Conservation (phyloP, 2,888 invertebrate species). For the Acronicta aceris region DNA sequence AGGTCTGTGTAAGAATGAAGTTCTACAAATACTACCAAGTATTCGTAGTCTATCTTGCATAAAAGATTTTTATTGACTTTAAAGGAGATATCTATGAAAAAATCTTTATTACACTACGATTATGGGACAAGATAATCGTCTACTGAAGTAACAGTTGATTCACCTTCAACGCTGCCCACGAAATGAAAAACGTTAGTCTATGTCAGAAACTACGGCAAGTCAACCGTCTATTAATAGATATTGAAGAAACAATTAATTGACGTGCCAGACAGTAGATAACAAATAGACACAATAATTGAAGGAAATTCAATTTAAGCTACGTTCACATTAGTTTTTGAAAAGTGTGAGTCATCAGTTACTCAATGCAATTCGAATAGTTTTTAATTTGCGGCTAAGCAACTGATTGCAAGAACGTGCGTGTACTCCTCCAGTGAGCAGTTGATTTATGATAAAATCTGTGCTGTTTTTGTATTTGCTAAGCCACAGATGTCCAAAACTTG, state of each 20-base stretch:
- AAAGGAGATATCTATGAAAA: too few species aligned
- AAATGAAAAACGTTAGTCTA: neutral
- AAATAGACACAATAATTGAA: slow-evolving; percentile 34
- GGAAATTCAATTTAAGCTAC: slow-evolving; percentile 23
- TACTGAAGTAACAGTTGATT: neutral
- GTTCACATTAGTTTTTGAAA: neutral
- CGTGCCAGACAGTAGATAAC: slow-evolving; percentile 33
- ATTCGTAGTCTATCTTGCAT: too few species aligned
- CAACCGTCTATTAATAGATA: slow-evolving; percentile 10
- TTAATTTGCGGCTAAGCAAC: too few species aligned
- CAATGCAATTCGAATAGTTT: neutral
- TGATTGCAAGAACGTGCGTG: too few species aligned
- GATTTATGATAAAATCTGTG: neutral
- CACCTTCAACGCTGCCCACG: neutral
- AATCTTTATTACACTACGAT: too few species aligned
- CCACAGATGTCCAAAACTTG: too few species aligned
- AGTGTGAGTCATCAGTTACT: neutral
- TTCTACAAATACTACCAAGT: too few species aligned
- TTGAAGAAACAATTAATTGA: slow-evolving; percentile 32
- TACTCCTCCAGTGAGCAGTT: neutral
- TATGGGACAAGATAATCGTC: too few species aligned
- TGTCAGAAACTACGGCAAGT: neutral
- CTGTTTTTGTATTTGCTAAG: neutral
- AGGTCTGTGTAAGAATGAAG: too few species aligned
- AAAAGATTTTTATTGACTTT: too few species aligned